Base-by-base conservation (phyloP, 2,888 invertebrate genomes). In the Coelopa pilipes region DNA sequence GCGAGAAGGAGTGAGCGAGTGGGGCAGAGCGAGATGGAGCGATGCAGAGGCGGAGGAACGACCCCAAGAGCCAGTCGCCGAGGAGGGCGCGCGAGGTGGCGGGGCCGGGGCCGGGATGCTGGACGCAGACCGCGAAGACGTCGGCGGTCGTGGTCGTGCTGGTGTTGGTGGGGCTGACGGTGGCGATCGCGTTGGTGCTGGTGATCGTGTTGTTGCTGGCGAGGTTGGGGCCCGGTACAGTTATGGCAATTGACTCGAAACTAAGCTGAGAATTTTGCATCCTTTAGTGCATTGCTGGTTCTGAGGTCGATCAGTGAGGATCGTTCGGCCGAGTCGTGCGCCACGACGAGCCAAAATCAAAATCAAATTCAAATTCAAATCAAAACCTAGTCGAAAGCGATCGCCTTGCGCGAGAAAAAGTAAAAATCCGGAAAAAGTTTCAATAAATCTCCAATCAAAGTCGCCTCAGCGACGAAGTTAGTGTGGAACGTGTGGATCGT, bases 211-310 rank as follows among this genome's bases (percentile, higher is more conserved):
- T 63, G 53, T 46, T 57, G 69, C 57, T 63, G 67, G 62, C 34
- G 53, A 49, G 13, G 79, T 70, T 24, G 70, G 65, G 75, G 72
- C 45, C 65, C 53, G 74, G 79, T 80, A 80, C 79, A 80, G 78
- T 80, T 78, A 75, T 78, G 78, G 75, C 78, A 75, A 75, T 34
- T 34, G 34, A 34, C 75, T 76, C 78, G 81, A 82, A 79, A 83
- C 83, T 82, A 81, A 83, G 81, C 86, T 82, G 84, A 85, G 83
- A 85, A 84, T 84, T 86, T 86, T 87, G 87, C 87, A 87, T 87
- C 86, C 86, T 85, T 86, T 87, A 86, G 87, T 87, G 87, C 87
- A 87, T 87, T 87, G 83, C 85, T 84, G 83, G 82, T 86, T 87
- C 84, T 85, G 87, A 85, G 83, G 83, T 84, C 86, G 86, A 86